A percentile compares a stretch with the other conserved stretches of the same genome.
These are phyloP conservation scores for Sinhomidia bicolor DNA, from an alignment of 2,888 invertebrate genomes.

Conservation along the genomic window DNA sequence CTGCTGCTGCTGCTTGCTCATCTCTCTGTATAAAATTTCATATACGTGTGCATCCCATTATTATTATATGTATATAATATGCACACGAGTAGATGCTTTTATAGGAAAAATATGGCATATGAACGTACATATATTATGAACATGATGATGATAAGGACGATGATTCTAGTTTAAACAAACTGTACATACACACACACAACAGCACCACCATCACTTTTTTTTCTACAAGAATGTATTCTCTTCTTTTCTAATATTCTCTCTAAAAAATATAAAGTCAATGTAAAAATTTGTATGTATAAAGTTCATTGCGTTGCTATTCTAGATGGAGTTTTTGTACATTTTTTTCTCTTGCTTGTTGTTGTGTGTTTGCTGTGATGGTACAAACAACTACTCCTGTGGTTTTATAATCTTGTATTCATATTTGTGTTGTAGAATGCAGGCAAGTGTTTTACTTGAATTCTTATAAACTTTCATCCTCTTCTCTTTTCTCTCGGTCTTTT, in stretches of 20 bases:
- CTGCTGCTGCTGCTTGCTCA: too few relatives aligned
- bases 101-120: not conserved
- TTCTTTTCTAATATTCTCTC: slow-evolving; percentile 42
- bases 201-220: slow-evolving; percentile 15
- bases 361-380: slow-evolving; percentile 61
- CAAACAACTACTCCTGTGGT: slow-evolving; percentile 64
- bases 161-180: slow-evolving; percentile 51
- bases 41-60: not conserved
- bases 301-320: slow-evolving; percentile 20
- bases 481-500: slow-evolving; percentile 39
- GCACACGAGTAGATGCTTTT: not conserved
- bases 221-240: slow-evolving; percentile 24
- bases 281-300: not conserved
- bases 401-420: slow-evolving; percentile 71
- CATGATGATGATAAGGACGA: slow-evolving; percentile 58
- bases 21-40: not conserved
- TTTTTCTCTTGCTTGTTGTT: slow-evolving; percentile 17
- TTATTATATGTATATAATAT: not conserved
- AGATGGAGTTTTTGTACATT: slow-evolving; percentile 32
- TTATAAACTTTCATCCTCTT: slow-evolving; percentile 61
- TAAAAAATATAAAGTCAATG: slow-evolving; percentile 47
- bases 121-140: slow-evolving; percentile 31
- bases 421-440: slow-evolving; percentile 70
- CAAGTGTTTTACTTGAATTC: slow-evolving; percentile 69
- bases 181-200: slow-evolving; percentile 38